phyloP scores from a whole-genome alignment of 1,140 invertebrate genomes.

The Mizuhopecten yessoensis region DNA sequence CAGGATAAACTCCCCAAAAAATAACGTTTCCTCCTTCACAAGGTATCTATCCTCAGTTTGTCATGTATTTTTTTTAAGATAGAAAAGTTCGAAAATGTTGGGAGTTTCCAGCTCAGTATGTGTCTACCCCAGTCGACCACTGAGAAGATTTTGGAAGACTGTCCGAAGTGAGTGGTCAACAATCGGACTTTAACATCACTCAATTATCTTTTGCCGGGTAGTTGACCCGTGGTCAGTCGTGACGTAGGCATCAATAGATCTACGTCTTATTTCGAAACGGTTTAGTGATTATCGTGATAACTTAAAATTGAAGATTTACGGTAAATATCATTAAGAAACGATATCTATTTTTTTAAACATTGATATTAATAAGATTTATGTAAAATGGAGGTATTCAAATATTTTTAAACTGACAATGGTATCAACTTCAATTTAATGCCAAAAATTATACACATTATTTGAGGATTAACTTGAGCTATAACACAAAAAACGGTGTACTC shows the following conservation, averaged over 20 bases:
- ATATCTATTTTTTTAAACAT: no score
- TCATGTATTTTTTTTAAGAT: not conserved
- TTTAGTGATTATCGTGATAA: not conserved
- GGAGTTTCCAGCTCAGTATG: not conserved
- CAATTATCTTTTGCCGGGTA: not conserved
- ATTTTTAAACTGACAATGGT: no score
- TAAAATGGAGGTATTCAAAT: no score
- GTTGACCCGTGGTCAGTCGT: not conserved
- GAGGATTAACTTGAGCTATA: no score
- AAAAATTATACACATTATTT: no score
- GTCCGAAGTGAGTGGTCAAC: not conserved
- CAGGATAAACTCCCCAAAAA: not conserved
- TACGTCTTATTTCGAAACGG: conserved; percentile 8
- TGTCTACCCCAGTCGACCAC: not conserved
- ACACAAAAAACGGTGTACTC: no score
- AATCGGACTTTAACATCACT: not conserved
- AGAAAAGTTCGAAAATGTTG: not conserved
- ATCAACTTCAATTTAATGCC: no score
- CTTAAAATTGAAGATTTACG: not conserved
- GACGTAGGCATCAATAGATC: not conserved
- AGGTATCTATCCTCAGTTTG: not conserved
- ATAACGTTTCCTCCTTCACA: no score
- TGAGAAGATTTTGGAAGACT: not conserved
- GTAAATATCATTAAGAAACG: not conserved
- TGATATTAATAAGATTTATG: no score